Conservation (phyloP, 2,797 vertebrate genomes). For the Pelodytes ibericus region DNA sequence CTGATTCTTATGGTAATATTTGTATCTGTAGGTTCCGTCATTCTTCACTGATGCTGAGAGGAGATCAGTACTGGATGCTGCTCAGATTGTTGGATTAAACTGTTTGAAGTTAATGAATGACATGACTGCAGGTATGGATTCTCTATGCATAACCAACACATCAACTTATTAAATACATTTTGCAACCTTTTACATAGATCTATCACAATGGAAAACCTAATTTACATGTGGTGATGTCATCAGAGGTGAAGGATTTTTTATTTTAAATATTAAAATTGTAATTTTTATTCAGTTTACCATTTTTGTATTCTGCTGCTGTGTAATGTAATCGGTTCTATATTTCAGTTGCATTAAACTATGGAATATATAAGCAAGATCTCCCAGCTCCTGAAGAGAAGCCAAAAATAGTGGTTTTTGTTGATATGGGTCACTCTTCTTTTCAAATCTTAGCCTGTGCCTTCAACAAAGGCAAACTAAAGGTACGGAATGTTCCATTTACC, state of each 20-base stretch:
- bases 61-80: conserved; percentile 76
- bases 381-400: conserved; percentile 75
- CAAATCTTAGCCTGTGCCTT: conserved; percentile 80
- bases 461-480: conserved; percentile 79
- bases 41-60: conserved; percentile 83
- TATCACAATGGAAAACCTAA: no score
- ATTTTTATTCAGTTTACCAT: neutral
- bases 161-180: no score
- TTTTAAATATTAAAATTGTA: neutral
- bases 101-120: conserved; percentile 82
- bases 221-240: no score
- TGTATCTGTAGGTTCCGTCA: conserved; percentile 71
- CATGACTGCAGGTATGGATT: conserved; percentile 76
- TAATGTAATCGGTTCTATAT: conserved; percentile 35
- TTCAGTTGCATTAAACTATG: conserved; percentile 78
- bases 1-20: neutral
- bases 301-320: neutral
- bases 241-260: no score
- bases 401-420: conserved; percentile 76
- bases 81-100: conserved; percentile 79
- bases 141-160: no score
- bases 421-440: conserved; percentile 80
- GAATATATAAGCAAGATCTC: conserved; percentile 82
- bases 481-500: conserved; percentile 49
- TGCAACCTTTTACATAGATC: no score